A percentile compares a stretch with the other conserved stretches of the same genome.
These are phyloP conservation scores for Seriola quinqueradiata DNA, from an alignment of 2,113 vertebrate species.

Conservation along the genomic window DNA sequence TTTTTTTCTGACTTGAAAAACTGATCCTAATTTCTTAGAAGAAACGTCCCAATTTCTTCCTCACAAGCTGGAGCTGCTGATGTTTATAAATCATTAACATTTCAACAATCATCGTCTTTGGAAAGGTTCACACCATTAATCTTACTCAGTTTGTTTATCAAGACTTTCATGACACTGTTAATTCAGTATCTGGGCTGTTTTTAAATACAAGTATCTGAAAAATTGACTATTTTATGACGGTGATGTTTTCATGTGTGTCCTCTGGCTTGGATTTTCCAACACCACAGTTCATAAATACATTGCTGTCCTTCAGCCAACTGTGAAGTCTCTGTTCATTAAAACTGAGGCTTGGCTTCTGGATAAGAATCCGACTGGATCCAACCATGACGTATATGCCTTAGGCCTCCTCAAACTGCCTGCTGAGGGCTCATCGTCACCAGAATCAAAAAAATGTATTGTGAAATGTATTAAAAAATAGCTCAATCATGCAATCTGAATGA, in stretches of 20 bases:
- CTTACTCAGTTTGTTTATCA: constrained; percentile 1
- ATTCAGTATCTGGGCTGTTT: not conserved
- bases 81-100: constrained; percentile 11
- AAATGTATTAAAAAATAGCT: not conserved
- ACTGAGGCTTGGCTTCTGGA: constrained; percentile 1
- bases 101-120: constrained; percentile 6
- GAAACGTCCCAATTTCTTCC: constrained; percentile 1
- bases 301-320: constrained; percentile 31
- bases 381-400: constrained; percentile 20
- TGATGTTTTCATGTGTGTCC: constrained; percentile 24
- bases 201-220: constrained; percentile 11
- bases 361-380: constrained; percentile 12
- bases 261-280: constrained; percentile 29
- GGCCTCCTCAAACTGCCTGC: not conserved
- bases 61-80: not conserved
- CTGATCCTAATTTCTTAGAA: constrained; percentile 16
- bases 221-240: constrained; percentile 1
- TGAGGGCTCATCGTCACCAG: constrained; percentile 13
- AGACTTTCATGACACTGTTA: not conserved
- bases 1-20: constrained; percentile 28
- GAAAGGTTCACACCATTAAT: not conserved
- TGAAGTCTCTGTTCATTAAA: constrained; percentile 28
- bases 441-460: constrained; percentile 2
- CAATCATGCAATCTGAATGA: not conserved
- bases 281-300: constrained; percentile 2